Evolutionary conservation across 1,140 invertebrate species (phyloP).

Genomic region (Trachymyrmex cornetzi): DNA sequence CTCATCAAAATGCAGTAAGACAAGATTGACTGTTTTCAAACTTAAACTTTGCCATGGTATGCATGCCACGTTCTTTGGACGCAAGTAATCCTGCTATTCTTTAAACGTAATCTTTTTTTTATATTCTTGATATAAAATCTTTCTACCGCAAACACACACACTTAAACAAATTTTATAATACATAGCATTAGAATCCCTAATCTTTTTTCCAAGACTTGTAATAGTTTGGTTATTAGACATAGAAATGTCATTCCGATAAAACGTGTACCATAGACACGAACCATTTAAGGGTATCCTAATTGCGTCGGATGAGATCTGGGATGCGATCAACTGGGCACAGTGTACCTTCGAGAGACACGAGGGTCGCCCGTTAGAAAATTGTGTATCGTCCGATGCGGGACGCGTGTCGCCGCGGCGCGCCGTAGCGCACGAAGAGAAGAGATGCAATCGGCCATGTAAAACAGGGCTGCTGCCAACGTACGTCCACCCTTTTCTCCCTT

Average conservation of each 20-base stretch:
- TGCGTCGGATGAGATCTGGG: conserved; percentile 53
- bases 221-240: conserved; percentile 12
- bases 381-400: conserved; percentile 49
- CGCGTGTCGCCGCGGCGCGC: conserved; percentile 63
- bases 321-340: conserved; percentile 30
- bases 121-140: background rate
- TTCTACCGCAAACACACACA: too few species aligned
- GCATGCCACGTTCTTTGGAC: background rate
- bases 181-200: background rate
- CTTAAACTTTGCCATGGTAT: background rate
- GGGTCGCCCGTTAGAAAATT: conserved; percentile 53
- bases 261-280: conserved; percentile 20
- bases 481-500: conserved; percentile 31
- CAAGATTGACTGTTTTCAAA: background rate
- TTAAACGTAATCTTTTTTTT: background rate
- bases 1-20: conserved; percentile 19
- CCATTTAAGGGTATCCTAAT: conserved; percentile 57
- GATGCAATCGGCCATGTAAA: conserved; percentile 76
- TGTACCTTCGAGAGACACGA: conserved; percentile 36
- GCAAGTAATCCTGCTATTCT: background rate
- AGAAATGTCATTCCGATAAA: conserved; percentile 58
- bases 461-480: conserved; percentile 70
- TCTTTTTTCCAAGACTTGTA: background rate
- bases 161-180: background rate
- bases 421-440: conserved; percentile 55